A percentile compares a stretch with the other conserved stretches of the same genome.
Conservation (phyloP, 1,140 invertebrate genomes). For the Drosophila miranda region DNA sequence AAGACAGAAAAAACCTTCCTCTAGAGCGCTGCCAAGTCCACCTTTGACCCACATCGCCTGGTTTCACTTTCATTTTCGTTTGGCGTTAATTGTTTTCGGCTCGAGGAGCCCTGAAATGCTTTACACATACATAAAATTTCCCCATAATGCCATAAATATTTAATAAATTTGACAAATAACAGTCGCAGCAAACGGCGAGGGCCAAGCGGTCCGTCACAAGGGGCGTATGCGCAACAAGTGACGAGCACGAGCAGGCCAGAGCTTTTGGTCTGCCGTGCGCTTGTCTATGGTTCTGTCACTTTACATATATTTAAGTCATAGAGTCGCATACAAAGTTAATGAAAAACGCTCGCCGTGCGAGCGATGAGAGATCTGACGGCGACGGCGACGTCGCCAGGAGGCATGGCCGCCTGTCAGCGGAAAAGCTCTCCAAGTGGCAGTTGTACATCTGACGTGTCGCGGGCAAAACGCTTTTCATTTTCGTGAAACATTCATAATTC, state of each 20-base stretch:
- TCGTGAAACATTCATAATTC: slow-evolving; percentile 22
- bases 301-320: slow-evolving; percentile 62
- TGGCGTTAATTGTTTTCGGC: slow-evolving; percentile 28
- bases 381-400: slow-evolving; percentile 23
- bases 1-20: too few species aligned
- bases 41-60: not conserved
- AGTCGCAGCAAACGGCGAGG: not conserved
- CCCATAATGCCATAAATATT: slow-evolving; percentile 26
- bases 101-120: slow-evolving; percentile 4
- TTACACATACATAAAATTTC: slow-evolving; percentile 16
- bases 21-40: too few species aligned
- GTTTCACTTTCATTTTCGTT: slow-evolving; percentile 30
- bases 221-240: slow-evolving; percentile 78
- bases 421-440: slow-evolving; percentile 72
- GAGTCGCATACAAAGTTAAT: slow-evolving; percentile 62
- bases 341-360: slow-evolving; percentile 52
- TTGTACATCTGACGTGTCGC: slow-evolving; percentile 64
- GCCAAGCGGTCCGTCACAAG: slow-evolving; percentile 21
- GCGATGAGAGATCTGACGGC: slow-evolving; percentile 51
- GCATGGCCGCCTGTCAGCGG: slow-evolving; percentile 48
- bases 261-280: slow-evolving; percentile 31
- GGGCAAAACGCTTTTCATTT: slow-evolving; percentile 44
- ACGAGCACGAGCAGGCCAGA: slow-evolving; percentile 29
- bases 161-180: slow-evolving; percentile 21
- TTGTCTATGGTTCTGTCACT: slow-evolving; percentile 19